These are phyloP conservation scores for Papilio demoleus DNA, from an alignment of 2,888 invertebrate genomes.

Conservation along the genomic window DNA sequence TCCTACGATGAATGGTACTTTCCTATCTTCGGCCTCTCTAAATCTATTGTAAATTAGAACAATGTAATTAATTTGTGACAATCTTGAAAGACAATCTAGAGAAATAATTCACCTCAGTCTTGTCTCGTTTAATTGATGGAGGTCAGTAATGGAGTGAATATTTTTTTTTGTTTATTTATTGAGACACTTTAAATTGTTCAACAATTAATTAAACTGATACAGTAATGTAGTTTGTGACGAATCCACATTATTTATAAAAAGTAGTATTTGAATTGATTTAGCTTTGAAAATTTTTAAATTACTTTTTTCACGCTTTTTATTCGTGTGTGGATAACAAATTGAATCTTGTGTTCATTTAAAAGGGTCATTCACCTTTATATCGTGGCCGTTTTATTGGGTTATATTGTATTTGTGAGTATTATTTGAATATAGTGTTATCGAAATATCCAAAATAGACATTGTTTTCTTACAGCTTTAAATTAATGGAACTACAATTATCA, in stretches of 20 bases:
- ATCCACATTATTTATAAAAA: conserved; percentile 1
- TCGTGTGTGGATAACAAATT: neutral
- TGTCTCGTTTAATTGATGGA: conserved; percentile 31
- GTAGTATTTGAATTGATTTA: conserved; percentile 7
- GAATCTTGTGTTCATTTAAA: neutral
- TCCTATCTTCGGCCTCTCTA: conserved; percentile 57
- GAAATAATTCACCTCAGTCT: conserved; percentile 32
- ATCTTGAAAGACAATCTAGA: conserved; percentile 29
- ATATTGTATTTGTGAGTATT: neutral
- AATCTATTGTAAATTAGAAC: conserved; percentile 58
- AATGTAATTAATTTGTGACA: conserved; percentile 62
- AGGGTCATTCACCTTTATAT: neutral
- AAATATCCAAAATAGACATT: no score
- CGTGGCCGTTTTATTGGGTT: neutral
- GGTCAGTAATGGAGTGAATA: conserved; percentile 28
- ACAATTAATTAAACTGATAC: conserved; percentile 20
- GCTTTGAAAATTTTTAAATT: neutral
- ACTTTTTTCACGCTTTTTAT: neutral
- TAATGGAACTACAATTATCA: no score
- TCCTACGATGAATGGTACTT: conserved; percentile 20
- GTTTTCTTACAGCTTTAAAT: no score
- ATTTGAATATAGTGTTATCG: no score
- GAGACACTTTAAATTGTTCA: conserved; percentile 25
- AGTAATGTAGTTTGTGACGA: conserved; percentile 13
- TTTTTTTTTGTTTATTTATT: conserved; percentile 23